Evolutionary conservation across 2,888 invertebrate species (phyloP).

Genomic region (Caenorhabditis sinica): DNA sequence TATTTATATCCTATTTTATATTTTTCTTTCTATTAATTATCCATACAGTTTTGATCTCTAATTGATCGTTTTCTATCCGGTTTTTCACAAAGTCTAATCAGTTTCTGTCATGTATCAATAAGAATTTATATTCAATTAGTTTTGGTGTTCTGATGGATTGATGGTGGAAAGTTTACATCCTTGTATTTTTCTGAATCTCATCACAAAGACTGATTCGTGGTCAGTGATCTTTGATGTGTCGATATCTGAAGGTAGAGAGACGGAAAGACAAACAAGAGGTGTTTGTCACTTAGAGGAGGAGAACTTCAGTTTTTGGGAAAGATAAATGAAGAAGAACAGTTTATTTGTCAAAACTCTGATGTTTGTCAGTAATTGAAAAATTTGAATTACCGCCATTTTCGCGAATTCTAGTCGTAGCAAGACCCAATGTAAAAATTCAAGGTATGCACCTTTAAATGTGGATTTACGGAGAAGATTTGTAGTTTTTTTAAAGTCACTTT

Average conservation of each 20-base stretch:
- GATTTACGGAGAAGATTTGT: neutral
- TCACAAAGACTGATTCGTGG: slow-evolving; percentile 20
- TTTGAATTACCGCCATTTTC: neutral
- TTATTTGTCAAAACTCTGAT: neutral
- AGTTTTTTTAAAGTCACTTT: too few relatives aligned
- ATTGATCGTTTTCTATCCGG: slow-evolving; percentile 31
- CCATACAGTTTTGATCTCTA: slow-evolving; percentile 44
- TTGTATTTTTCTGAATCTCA: slow-evolving; percentile 11
- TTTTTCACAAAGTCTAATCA: slow-evolving; percentile 13
- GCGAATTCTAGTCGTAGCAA: neutral
- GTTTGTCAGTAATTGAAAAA: neutral
- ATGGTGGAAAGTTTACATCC: slow-evolving; percentile 10
- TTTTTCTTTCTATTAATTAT: slow-evolving; percentile 2
- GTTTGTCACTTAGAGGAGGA: neutral
- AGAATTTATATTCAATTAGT: neutral
- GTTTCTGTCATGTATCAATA: neutral
- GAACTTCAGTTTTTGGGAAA: slow-evolving; percentile 5
- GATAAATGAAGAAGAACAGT: neutral
- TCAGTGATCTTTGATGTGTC: slow-evolving; percentile 48
- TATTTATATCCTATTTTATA: slow-evolving; percentile 12
- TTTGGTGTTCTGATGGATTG: neutral
- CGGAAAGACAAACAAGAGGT: slow-evolving; percentile 9
- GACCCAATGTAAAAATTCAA: neutral
- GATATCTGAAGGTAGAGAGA: neutral
- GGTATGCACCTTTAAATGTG: neutral